Evolutionary conservation across 2,797 vertebrate species (phyloP).

Genomic region (Galaxias olidus): DNA sequence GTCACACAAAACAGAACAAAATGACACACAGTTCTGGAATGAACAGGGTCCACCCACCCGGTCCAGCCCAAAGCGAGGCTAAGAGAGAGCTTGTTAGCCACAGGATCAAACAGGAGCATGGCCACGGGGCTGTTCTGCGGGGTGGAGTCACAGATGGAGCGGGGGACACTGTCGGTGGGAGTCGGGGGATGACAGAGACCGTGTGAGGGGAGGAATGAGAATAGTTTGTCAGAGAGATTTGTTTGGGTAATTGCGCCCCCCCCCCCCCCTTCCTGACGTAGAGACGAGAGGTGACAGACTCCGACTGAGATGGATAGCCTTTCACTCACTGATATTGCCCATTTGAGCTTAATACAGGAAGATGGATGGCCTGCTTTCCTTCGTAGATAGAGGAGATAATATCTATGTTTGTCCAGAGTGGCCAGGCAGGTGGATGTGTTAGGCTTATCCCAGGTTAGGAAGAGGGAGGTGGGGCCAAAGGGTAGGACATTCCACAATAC

Average conservation of each 20-base stretch:
- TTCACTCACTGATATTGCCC: conserved; percentile 34
- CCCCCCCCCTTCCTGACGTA: conserved; percentile 33
- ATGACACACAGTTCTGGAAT: conserved; percentile 8
- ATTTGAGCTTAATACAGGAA: conserved; percentile 33
- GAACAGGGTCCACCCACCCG: conserved; percentile 21
- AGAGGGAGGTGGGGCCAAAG: not conserved
- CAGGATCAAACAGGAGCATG: conserved; percentile 63
- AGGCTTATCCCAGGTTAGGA: conserved; percentile 2
- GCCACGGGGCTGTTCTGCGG: conserved; percentile 37
- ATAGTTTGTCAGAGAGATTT: conserved; percentile 28
- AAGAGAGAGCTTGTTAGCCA: conserved; percentile 50
- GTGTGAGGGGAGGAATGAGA: conserved; percentile 1
- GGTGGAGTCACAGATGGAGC: conserved; percentile 34
- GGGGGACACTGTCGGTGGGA: conserved; percentile 7
- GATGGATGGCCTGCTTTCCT: conserved; percentile 35
- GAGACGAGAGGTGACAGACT: conserved; percentile 41
- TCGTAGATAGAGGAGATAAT: conserved; percentile 10
- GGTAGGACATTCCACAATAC: not conserved
- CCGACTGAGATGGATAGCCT: conserved; percentile 45
- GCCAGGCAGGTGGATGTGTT: conserved; percentile 1
- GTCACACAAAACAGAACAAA: not conserved
- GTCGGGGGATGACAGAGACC: not conserved
- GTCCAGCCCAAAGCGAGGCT: conserved; percentile 15
- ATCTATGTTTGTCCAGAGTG: conserved; percentile 23
- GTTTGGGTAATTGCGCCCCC: conserved; percentile 55